Conservation (phyloP, 1,140 invertebrate genomes). For the Apis laboriosa region DNA sequence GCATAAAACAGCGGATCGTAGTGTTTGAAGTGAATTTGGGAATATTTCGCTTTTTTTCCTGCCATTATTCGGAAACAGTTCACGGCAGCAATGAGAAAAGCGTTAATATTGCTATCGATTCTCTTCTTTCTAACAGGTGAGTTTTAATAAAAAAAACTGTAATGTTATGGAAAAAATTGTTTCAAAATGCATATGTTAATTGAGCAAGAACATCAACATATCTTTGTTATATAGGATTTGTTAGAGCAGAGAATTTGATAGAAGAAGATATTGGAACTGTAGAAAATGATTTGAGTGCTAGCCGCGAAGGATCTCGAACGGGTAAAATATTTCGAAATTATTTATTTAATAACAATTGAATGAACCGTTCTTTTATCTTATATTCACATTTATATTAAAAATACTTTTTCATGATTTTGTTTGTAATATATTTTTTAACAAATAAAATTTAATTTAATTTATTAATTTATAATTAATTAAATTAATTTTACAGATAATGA, state of each 20-base stretch:
- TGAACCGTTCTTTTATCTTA: not conserved
- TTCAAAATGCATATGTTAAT: not conserved
- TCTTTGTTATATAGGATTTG: constrained; percentile 66
- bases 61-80: constrained; percentile 54
- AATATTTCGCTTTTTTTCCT: constrained; percentile 48
- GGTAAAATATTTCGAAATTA: constrained; percentile 80
- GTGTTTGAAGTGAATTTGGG: not conserved
- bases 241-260: constrained; percentile 73
- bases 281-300: constrained; percentile 89
- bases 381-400: not conserved
- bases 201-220: not conserved
- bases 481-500: constrained; percentile 85
- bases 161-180: constrained; percentile 6
- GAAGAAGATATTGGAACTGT: constrained; percentile 82
- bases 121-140: constrained; percentile 82
- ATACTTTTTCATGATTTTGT: not conserved
- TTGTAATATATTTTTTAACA: not conserved
- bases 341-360: no score
- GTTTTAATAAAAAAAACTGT: not conserved
- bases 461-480: no score
- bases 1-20: constrained; percentile 52
- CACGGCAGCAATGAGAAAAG: constrained; percentile 81
- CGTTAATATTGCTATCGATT: constrained; percentile 78
- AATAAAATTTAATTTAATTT: not conserved
- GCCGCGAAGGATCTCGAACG: constrained; percentile 91